Conservation (phyloP, 2,888 invertebrate genomes). For the Adelphocoris suturalis region DNA sequence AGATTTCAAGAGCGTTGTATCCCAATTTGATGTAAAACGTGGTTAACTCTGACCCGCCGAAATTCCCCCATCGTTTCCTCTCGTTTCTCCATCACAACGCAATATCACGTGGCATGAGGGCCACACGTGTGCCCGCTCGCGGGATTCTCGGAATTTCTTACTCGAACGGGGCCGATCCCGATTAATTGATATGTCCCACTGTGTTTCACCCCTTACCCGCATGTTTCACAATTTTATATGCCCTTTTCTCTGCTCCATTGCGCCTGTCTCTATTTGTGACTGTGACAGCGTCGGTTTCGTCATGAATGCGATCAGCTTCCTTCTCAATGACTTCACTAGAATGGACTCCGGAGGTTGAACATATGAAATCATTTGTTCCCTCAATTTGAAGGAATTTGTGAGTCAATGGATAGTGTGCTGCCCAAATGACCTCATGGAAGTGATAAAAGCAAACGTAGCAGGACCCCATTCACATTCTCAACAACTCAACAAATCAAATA, state of each 20-base stretch:
- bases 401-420: background rate
- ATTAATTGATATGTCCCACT: background rate
- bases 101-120: background rate
- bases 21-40: too few relatives aligned
- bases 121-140: constrained; percentile 8
- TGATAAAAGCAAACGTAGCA: too few relatives aligned
- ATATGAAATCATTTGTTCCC: background rate
- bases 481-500: too few relatives aligned
- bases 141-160: background rate
- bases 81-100: background rate
- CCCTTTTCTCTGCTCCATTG: background rate
- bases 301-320: background rate
- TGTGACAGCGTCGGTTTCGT: constrained; percentile 1
- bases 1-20: too few relatives aligned
- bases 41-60: too few relatives aligned
- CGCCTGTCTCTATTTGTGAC: background rate
- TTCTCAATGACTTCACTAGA: constrained; percentile 15
- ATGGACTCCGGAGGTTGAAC: constrained; percentile 3
- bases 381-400: background rate
- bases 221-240: constrained; percentile 17
- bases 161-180: background rate
- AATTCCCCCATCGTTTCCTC: too few relatives aligned
- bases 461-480: too few relatives aligned
- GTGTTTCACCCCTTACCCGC: background rate
- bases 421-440: too few relatives aligned